These are phyloP conservation scores for Glyphotaelius pellucidus DNA, from an alignment of 2,888 invertebrate species.

Conservation along the genomic window DNA sequence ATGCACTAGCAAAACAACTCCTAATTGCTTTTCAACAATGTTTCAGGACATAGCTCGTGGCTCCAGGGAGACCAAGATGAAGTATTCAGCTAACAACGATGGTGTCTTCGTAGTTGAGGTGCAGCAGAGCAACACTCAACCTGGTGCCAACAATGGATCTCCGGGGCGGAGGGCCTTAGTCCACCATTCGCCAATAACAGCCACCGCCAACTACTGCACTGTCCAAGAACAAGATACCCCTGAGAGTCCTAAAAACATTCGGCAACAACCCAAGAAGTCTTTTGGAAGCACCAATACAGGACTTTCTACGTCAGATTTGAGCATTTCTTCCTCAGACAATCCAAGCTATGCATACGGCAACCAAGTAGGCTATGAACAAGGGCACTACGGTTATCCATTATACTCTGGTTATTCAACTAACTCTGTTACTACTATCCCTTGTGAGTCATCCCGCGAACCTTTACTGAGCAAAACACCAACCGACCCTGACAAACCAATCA, in stretches of 20 bases:
- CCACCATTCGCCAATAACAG: constrained; percentile 70
- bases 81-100: constrained; percentile 84
- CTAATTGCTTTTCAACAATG: background rate
- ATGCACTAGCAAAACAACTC: background rate
- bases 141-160: constrained; percentile 66
- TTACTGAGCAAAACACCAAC: constrained; percentile 75
- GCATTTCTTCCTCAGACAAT: constrained; percentile 85
- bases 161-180: constrained; percentile 72
- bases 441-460: constrained; percentile 75
- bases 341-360: constrained; percentile 88
- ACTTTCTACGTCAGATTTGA: constrained; percentile 88
- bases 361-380: constrained; percentile 86
- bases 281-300: constrained; percentile 83
- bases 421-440: constrained; percentile 71
- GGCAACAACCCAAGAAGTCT: constrained; percentile 70
- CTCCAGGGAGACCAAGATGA: constrained; percentile 85
- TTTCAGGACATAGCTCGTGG: constrained; percentile 84
- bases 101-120: constrained; percentile 87
- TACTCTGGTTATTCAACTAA: constrained; percentile 77
- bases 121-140: constrained; percentile 69
- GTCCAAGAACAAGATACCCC: constrained; percentile 65
- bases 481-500: constrained; percentile 81
- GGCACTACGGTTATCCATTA: constrained; percentile 83
- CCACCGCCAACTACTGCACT: constrained; percentile 55
- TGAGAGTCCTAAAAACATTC: constrained; percentile 70